Conservation (phyloP, 2,888 invertebrate species). For the Plebejus anna region DNA sequence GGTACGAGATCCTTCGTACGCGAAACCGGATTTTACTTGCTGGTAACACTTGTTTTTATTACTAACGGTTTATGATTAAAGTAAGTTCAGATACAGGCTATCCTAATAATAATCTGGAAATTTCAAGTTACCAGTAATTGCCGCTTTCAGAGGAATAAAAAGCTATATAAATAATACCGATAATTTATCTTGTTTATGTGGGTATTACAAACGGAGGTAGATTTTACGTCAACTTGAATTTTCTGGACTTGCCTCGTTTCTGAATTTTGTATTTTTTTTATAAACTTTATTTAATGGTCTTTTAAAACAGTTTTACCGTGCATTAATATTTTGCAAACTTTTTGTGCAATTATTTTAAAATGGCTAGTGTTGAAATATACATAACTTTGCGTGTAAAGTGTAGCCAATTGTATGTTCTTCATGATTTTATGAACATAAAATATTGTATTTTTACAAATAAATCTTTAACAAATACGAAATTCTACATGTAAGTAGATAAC, state of each 20-base stretch:
- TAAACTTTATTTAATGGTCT: not conserved
- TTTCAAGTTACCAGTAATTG: too few species aligned
- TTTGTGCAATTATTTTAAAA: not conserved
- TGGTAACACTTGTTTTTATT: not conserved
- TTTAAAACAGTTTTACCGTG: not conserved
- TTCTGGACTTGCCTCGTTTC: not conserved
- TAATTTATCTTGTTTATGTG: too few species aligned
- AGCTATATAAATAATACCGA: too few species aligned
- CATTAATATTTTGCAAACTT: not conserved
- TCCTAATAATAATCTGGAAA: too few species aligned
- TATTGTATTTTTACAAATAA: not conserved
- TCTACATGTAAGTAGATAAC: not conserved
- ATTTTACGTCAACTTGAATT: not conserved
- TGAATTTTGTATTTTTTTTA: constrained; percentile 1
- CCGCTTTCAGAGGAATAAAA: too few species aligned
- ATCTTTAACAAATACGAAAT: not conserved
- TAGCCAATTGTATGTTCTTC: not conserved
- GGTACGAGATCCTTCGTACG: not conserved
- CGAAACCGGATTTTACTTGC: not conserved
- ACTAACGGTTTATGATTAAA: not conserved
- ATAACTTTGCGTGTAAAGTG: not conserved
- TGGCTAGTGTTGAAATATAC: too few species aligned
- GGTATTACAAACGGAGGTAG: too few species aligned
- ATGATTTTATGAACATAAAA: not conserved
- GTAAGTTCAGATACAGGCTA: not conserved